Conservation (phyloP, 2,888 invertebrate species). For the Saturnia pavonia region DNA sequence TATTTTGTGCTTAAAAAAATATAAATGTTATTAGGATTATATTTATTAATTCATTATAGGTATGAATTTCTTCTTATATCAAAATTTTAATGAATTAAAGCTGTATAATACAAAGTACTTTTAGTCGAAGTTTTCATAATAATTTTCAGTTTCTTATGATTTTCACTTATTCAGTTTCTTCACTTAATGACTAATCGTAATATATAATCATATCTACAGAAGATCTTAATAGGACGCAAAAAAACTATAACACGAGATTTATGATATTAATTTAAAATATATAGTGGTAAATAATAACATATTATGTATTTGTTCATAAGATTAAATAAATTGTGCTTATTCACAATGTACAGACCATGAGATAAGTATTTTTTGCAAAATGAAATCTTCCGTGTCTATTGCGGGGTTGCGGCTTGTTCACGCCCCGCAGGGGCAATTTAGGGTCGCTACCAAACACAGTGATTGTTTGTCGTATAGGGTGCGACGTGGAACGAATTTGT, state of each 20-base stretch:
- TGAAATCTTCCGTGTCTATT: constrained; percentile 46
- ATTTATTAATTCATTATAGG: background rate
- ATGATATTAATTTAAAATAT: background rate
- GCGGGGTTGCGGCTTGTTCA: constrained; percentile 48
- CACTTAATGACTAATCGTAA: background rate
- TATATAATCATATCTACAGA: background rate
- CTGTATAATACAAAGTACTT: background rate
- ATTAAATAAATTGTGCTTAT: constrained; percentile 1
- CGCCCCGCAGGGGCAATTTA: constrained; percentile 56
- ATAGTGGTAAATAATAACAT: background rate
- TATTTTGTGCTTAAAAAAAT: background rate
- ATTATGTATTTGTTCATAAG: background rate
- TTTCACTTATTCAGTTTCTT: background rate
- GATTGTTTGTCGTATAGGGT: constrained; percentile 56
- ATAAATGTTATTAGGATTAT: background rate
- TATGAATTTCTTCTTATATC: background rate
- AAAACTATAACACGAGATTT: background rate
- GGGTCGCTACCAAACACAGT: constrained; percentile 48
- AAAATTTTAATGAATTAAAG: background rate
- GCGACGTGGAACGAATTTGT: constrained; percentile 68
- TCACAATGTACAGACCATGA: constrained; percentile 9
- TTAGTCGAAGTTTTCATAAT: background rate
- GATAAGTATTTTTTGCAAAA: constrained; percentile 32
- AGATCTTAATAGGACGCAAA: background rate
- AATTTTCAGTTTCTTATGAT: background rate